These are phyloP conservation scores for Phortica variegata DNA, from an alignment of 1,140 invertebrate species.

Conservation along the genomic window DNA sequence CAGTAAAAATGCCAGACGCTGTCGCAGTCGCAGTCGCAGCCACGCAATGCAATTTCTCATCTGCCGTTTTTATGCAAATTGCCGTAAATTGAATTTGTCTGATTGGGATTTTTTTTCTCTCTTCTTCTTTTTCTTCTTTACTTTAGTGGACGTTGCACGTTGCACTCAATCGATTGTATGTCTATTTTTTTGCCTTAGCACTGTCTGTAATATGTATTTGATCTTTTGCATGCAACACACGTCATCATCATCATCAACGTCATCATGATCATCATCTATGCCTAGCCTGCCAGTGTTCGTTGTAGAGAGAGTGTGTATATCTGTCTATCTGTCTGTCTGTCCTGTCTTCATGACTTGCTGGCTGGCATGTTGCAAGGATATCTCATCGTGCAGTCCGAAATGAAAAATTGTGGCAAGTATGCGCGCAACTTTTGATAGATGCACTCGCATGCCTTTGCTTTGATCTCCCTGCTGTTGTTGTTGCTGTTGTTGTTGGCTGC, in stretches of 20 bases:
- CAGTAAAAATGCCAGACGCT: slow-evolving; percentile 42
- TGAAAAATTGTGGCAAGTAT: slow-evolving; percentile 18
- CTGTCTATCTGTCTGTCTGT: slow-evolving; percentile 4
- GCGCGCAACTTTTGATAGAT: neutral
- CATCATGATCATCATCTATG: neutral
- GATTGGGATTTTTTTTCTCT: too few relatives aligned
- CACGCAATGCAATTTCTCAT: slow-evolving; percentile 8
- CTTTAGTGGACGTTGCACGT: slow-evolving; percentile 29
- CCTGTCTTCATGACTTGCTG: neutral
- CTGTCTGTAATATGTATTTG: too few relatives aligned
- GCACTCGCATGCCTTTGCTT: neutral
- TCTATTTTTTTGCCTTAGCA: too few relatives aligned
- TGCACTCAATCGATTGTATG: slow-evolving; percentile 39
- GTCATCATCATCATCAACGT: neutral
- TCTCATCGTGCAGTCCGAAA: neutral
- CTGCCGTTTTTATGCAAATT: slow-evolving; percentile 36
- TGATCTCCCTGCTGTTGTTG: neutral
- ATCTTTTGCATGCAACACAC: slow-evolving; percentile 15
- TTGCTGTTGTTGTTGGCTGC: neutral
- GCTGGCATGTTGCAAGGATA: slow-evolving; percentile 21
- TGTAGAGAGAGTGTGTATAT: slow-evolving; percentile 8
- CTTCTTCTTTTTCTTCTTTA: too few relatives aligned
- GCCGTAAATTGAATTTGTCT: slow-evolving; percentile 54
- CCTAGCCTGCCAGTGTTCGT: slow-evolving; percentile 34
- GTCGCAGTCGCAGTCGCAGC: slow-evolving; percentile 10